Base-by-base conservation (phyloP, 2,113 vertebrate species). In the Anseranas semipalmata region DNA sequence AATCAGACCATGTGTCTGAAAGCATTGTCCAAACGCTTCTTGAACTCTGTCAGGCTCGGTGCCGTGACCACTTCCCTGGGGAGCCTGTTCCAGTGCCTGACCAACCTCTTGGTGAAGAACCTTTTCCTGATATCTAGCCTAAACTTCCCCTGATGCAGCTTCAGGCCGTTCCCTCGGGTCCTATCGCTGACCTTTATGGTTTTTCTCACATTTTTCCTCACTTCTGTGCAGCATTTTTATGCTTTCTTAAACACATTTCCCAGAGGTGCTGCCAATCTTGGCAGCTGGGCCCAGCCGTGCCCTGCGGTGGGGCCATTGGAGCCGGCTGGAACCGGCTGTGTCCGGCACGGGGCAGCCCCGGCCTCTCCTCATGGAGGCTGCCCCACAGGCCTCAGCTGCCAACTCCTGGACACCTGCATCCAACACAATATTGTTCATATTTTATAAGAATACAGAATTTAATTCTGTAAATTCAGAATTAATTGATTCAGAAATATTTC, bases 331-430 rank as follows among this genome's bases (percentile, higher is more conserved):
- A 15, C 35, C 35, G 13, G 59, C 35, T 35, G 24, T 62, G 14
- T 60, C n/a, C 22, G 4, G 35, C 9, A 62, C 27, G 59, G 59
- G 59, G 35, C 59, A 62, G 59, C 59, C 50, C 50, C 50, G 24
- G 50, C 50, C 24, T 24, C 22, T 24, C 53, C 37, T 60, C 37
- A 67, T 52, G 45, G 55, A 15, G n/a, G 5, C 20, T 1, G 3
- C 8, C 2, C n/a, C 1, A 0, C 32, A 39, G 39, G 21, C 4
- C 43, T 33, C 55, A 0, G 0, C 27, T 21, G 35, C 39, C 55
- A 27, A 6, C 1, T 0, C 30, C 33, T 33, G 35, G 60, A 14
- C 33, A 30, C 22, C 9, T 39, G 27, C 35, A 35, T 9, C 11
- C 2, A 2, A 1, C 28, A 19, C 11, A n/a, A 3, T 6, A 12